Percentiles rank a stretch among this genome's conserved stretches.
Conservation (phyloP, 2,113 vertebrate species). For the Oreotrochilus melanogaster region DNA sequence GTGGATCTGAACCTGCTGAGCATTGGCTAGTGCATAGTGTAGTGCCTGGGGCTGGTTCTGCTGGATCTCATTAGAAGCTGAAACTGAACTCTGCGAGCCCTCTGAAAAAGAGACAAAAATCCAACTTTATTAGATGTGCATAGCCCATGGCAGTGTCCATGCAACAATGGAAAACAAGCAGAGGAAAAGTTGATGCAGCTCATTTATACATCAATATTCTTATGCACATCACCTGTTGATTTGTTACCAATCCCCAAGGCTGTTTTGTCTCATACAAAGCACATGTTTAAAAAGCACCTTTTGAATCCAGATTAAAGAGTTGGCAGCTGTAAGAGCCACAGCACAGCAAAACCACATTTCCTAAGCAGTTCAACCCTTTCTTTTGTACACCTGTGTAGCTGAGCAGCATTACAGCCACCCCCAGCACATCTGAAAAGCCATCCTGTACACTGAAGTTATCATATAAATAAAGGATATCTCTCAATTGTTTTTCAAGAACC, state of each 20-base stretch:
- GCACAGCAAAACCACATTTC: background rate
- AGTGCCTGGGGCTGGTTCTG: conserved; percentile 88
- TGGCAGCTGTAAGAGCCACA: background rate
- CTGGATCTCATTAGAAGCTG: conserved; percentile 83
- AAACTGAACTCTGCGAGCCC: conserved; percentile 75
- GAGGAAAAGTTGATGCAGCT: background rate
- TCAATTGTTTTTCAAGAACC: background rate
- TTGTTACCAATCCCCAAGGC: background rate
- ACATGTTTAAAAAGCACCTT: background rate
- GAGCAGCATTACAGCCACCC: background rate
- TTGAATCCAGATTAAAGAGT: background rate
- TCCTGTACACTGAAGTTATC: background rate
- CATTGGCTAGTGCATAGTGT: conserved; percentile 93
- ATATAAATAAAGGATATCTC: background rate
- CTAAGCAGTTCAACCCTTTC: background rate
- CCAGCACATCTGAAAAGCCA: background rate
- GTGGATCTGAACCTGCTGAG: conserved; percentile 96
- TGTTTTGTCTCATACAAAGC: background rate
- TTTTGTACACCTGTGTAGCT: background rate
- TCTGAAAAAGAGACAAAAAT: conserved; percentile 59
- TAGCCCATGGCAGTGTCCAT: background rate
- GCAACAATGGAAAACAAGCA: fast-evolving
- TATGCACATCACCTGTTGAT: fast-evolving
- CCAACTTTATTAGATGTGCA: fast-evolving
- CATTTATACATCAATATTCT: too few species aligned